Percentiles rank a stretch among this genome's conserved stretches.
Evolutionary conservation across 2,888 invertebrate species (phyloP).

Genomic region (Cephus sareptanus): DNA sequence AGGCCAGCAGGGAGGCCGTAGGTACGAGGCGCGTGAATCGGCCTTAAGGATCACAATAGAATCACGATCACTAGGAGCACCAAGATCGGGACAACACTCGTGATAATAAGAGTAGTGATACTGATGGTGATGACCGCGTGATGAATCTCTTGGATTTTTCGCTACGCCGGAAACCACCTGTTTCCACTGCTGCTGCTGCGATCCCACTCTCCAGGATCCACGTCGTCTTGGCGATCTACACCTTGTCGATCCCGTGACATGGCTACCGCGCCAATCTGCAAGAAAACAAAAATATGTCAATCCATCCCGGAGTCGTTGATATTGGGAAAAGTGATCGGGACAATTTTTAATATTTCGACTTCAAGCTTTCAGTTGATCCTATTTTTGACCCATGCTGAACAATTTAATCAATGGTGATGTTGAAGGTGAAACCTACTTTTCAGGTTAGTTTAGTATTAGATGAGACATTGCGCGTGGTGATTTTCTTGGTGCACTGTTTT

Average conservation of each 20-base stretch:
- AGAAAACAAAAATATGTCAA: constrained; percentile 9
- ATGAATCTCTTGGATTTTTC: not conserved
- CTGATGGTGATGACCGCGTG: not conserved
- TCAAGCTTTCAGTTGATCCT: no score
- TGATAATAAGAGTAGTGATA: not conserved
- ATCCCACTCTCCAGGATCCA: constrained; percentile 50
- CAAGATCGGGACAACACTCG: not conserved
- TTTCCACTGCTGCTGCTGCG: constrained; percentile 19
- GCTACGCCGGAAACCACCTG: not conserved
- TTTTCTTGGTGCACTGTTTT: no score
- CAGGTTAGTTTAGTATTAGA: no score
- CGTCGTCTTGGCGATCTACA: constrained; percentile 50
- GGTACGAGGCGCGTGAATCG: constrained; percentile 54
- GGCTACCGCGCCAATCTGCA: constrained; percentile 42
- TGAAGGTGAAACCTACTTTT: no score
- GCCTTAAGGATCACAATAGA: constrained; percentile 47
- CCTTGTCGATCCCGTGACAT: constrained; percentile 53
- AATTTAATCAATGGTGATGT: no score
- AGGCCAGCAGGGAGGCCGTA: constrained; percentile 71
- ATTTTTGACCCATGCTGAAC: no score
- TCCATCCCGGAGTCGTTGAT: no score
- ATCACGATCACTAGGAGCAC: constrained; percentile 26
- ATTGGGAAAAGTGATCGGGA: no score
- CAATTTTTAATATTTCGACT: no score
- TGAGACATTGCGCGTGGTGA: no score